phyloP scores from a whole-genome alignment of 2,888 invertebrate genomes.

The Tupiocoris notatus region DNA sequence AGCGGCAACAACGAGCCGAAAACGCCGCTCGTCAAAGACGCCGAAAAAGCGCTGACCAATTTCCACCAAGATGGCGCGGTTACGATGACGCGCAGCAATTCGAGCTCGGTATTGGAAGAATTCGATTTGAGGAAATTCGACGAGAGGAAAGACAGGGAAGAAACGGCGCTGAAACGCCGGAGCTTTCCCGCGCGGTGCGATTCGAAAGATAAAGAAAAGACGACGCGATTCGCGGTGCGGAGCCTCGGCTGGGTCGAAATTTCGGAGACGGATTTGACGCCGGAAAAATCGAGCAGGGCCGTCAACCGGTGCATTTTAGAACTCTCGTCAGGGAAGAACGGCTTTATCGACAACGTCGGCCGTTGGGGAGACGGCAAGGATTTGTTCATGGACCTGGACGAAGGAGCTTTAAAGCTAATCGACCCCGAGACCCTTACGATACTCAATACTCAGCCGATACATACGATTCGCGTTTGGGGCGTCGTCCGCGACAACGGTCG shows the following conservation, averaged over 20 bases:
- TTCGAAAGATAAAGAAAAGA: constrained; percentile 59
- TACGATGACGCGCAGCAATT: constrained; percentile 76
- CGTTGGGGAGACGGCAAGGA: constrained; percentile 97
- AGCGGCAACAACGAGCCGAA: constrained; percentile 56
- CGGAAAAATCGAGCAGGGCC: constrained; percentile 90
- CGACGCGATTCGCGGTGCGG: constrained; percentile 88
- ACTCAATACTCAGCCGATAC: constrained; percentile 91
- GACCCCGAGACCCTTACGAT: constrained; percentile 86
- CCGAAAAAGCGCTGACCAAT: constrained; percentile 53
- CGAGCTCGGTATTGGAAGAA: constrained; percentile 74
- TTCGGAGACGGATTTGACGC: constrained; percentile 90
- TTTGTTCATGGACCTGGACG: constrained; percentile 92
- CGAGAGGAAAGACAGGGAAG: constrained; percentile 72
- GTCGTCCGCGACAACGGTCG: constrained; percentile 94
- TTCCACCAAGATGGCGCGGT: constrained; percentile 55
- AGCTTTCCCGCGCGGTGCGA: constrained; percentile 78
- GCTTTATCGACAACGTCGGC: constrained; percentile 81
- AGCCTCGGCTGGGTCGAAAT: constrained; percentile 96
- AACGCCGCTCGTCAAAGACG: constrained; percentile 56
- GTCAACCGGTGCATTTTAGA: constrained; percentile 97
- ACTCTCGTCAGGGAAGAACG: constrained; percentile 84
- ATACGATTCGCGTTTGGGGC: constrained; percentile 96
- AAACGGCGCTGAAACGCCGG: constrained; percentile 74
- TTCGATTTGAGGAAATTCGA: constrained; percentile 69
- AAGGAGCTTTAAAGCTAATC: constrained; percentile 85